phyloP scores from a whole-genome alignment of 1,140 invertebrate species.

The Pomphorhynchus laevis region DNA sequence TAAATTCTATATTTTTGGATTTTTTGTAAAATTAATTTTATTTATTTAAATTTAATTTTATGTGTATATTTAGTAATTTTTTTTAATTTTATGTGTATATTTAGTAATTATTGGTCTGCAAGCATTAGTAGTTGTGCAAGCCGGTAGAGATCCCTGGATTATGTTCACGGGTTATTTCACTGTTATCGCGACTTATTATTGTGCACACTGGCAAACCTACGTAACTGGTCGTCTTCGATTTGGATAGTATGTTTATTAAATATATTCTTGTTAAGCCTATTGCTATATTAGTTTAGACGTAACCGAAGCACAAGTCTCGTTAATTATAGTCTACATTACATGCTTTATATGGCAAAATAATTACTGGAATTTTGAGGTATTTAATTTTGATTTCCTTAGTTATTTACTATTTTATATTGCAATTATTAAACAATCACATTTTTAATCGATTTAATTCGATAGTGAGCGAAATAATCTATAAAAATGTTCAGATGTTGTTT shows the following conservation, averaged over 20 bases:
- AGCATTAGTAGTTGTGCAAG: constrained; percentile 49
- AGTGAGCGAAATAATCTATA: no score
- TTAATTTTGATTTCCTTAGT: no score
- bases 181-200: constrained; percentile 71
- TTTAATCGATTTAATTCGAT: no score
- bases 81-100: constrained; percentile 14
- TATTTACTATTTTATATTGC: no score
- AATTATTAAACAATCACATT: no score
- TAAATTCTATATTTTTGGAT: not conserved
- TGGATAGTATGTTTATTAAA: constrained; percentile 27
- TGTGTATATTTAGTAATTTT: not conserved
- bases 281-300: constrained; percentile 37
- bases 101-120: constrained; percentile 66
- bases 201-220: constrained; percentile 95
- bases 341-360: no score
- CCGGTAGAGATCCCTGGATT: constrained; percentile 54
- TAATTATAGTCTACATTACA: constrained; percentile 47
- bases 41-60: not conserved
- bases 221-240: constrained; percentile 61
- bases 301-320: constrained; percentile 72
- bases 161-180: constrained; percentile 73
- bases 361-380: no score
- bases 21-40: not conserved
- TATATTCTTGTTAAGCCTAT: constrained; percentile 2
- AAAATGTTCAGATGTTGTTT: no score